phyloP scores from a whole-genome alignment of 2,797 vertebrate genomes.

The Peromyscus eremicus region DNA sequence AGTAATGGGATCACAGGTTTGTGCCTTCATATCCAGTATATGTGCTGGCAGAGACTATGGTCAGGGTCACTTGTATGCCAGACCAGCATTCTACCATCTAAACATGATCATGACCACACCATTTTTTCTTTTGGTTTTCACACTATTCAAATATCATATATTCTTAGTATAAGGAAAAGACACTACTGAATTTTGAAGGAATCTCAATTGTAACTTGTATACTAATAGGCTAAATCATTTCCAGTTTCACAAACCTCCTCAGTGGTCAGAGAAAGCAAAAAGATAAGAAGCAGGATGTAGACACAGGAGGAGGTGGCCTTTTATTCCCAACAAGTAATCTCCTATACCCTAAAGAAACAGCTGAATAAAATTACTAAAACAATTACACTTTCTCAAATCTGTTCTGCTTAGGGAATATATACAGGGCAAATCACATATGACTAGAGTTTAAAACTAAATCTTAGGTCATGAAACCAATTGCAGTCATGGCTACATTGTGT shows the following conservation, averaged over 20 bases:
- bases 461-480: background rate
- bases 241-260: background rate
- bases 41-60: too few species aligned
- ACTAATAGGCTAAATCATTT: background rate
- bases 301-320: background rate
- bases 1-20: background rate
- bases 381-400: background rate
- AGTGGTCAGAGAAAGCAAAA: background rate
- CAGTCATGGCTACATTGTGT: background rate
- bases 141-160: background rate
- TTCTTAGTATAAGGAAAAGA: background rate
- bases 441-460: constrained; percentile 59
- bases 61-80: background rate
- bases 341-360: background rate
- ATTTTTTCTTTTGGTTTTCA: background rate
- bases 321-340: background rate
- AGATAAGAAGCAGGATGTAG: background rate
- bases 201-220: background rate
- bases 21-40: background rate
- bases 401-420: background rate
- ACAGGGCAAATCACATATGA: constrained; percentile 8
- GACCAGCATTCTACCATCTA: too few species aligned
- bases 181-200: background rate
- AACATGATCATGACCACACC: background rate
- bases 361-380: background rate